Evolutionary conservation across 2,888 invertebrate genomes (phyloP).

Genomic region (Lithophane socia): DNA sequence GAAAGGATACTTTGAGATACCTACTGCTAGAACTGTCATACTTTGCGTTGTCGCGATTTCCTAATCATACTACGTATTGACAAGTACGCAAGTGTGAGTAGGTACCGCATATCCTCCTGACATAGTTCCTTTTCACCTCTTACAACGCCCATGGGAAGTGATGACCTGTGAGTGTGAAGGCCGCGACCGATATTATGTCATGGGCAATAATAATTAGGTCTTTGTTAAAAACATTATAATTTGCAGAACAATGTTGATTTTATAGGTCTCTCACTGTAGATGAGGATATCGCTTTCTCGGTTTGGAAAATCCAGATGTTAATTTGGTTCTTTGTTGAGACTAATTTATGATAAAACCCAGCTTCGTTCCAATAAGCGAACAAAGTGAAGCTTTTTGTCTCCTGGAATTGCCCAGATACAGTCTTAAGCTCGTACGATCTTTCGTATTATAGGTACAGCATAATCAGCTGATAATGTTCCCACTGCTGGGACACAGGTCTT

Average conservation of each 20-base stretch:
- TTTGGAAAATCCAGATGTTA: conserved; percentile 30
- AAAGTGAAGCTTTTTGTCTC: background rate
- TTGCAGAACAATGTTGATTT: conserved; percentile 11
- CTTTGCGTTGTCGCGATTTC: background rate
- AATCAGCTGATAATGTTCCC: too few species aligned
- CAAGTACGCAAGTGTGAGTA: background rate
- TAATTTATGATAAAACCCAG: conserved; percentile 13
- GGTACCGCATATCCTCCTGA: conserved; percentile 35
- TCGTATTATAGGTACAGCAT: background rate
- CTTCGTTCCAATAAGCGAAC: background rate
- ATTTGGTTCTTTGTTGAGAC: background rate
- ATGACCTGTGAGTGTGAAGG: conserved; percentile 50
- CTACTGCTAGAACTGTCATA: background rate
- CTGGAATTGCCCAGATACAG: background rate
- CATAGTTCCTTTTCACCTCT: conserved; percentile 52
- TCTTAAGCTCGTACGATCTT: too few species aligned
- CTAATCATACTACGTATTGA: background rate
- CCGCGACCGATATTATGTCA: conserved; percentile 32
- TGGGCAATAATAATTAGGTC: conserved; percentile 41
- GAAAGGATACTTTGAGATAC: background rate
- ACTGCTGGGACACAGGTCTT: too few species aligned
- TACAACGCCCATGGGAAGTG: conserved; percentile 51
- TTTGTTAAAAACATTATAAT: conserved; percentile 1
- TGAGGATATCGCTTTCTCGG: conserved; percentile 38
- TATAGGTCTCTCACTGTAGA: conserved; percentile 8